These are phyloP conservation scores for Poecilia latipinna DNA, from an alignment of 2,113 vertebrate species.

Conservation along the genomic window DNA sequence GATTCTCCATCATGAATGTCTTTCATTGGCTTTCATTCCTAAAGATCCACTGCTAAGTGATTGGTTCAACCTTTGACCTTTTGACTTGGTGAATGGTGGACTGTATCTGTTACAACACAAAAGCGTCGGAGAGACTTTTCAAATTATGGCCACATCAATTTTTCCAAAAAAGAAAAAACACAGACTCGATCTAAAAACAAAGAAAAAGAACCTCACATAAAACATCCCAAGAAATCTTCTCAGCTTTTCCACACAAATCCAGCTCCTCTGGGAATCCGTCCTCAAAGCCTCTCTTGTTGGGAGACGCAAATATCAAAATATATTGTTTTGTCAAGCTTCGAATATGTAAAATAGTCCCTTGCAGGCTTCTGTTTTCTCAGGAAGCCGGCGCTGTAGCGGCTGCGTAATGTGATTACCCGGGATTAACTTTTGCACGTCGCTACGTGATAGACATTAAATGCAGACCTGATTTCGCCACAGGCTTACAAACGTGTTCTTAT, in stretches of 20 bases:
- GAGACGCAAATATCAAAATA: constrained; percentile 47
- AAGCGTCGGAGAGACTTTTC: neutral
- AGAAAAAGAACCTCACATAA: neutral
- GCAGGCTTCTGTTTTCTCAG: constrained; percentile 53
- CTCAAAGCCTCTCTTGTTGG: constrained; percentile 57
- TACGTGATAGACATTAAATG: constrained; percentile 48
- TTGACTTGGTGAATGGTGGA: constrained; percentile 30
- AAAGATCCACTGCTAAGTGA: constrained; percentile 56
- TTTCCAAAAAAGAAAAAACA: neutral
- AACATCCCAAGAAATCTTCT: neutral
- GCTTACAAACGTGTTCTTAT: constrained; percentile 17
- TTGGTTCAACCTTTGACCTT: constrained; percentile 53
- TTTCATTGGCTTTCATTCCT: constrained; percentile 43
- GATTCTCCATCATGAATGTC: constrained; percentile 67
- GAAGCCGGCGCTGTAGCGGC: constrained; percentile 52
- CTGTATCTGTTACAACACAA: constrained; percentile 28
- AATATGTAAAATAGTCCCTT: constrained; percentile 66
- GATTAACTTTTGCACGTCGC: constrained; percentile 59
- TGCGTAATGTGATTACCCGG: constrained; percentile 70
- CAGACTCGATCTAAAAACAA: constrained; percentile 2
- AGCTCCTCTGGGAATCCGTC: constrained; percentile 39
- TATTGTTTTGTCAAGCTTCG: constrained; percentile 63
- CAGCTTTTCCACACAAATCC: constrained; percentile 25
- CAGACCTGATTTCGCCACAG: constrained; percentile 33
- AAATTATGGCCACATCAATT: constrained; percentile 25